Conservation (phyloP, 2,113 vertebrate genomes). For the Engraulis encrasicolus region DNA sequence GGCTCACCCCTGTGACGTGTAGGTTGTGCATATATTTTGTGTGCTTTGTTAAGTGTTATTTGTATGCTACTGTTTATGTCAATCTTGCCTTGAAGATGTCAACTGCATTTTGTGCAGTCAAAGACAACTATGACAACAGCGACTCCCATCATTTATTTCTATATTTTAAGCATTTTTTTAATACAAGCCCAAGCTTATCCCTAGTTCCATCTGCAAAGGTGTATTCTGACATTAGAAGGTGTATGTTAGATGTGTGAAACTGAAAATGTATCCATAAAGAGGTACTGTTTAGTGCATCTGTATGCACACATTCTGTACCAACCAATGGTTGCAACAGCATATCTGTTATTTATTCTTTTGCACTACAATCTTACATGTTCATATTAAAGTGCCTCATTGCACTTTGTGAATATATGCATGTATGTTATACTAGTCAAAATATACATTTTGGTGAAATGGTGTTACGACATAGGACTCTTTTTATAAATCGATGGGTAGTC, state of each 20-base stretch:
- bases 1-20: not conserved
- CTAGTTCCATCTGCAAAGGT: not conserved
- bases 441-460: constrained; percentile 51
- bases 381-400: constrained; percentile 81
- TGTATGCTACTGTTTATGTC: constrained; percentile 61
- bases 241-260: constrained; percentile 7
- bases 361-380: constrained; percentile 56
- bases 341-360: constrained; percentile 49
- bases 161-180: not conserved
- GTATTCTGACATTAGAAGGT: not conserved
- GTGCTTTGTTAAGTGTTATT: constrained; percentile 63
- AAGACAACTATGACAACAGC: constrained; percentile 42
- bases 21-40: constrained; percentile 40
- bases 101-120: constrained; percentile 64
- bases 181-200: not conserved
- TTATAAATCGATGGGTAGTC: constrained; percentile 45
- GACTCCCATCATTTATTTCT: constrained; percentile 4
- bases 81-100: constrained; percentile 74
- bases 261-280: not conserved
- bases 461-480: constrained; percentile 6
- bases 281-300: not conserved
- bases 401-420: constrained; percentile 72
- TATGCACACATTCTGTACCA: constrained; percentile 21
- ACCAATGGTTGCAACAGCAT: constrained; percentile 31
- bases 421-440: constrained; percentile 41